Base-by-base conservation (phyloP, 2,797 vertebrate species). In the Hemitrygon akajei region DNA sequence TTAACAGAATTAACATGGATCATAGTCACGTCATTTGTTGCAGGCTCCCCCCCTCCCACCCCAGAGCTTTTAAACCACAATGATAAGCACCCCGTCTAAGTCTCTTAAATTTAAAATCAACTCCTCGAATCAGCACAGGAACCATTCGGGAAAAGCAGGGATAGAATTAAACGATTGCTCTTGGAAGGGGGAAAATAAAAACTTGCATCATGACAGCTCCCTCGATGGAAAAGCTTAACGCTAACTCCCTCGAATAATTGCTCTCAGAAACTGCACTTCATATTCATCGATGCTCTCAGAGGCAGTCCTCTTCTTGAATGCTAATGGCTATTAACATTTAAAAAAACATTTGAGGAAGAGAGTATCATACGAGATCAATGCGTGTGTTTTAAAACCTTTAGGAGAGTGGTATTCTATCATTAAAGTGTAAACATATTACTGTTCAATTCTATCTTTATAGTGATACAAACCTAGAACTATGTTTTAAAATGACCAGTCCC, bases 221-320 rank as follows among this genome's bases (percentile, higher is more conserved):
- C 30, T 25, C n/a, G 66, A 34, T 91, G 34, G 9, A 2, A 73
- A 91, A 91, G 69, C 91, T 84, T 30, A 93, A 73, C 37, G 75
- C 86, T 89, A 93, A 93, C 37, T 93, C 69, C 73, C 69, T 75
- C 71, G 14, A 93, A 93, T 93, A 93, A 93, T 93, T 76, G 91
- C 22, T 93, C 73, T 93, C 18, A 92, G 75, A 92, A 92, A 75
- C 69, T 30, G 66, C 91, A 92, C 63, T 92, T 66, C 66, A 71
- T 75, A 92, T 92, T 92, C 40, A 75, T 92, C 69, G 37, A 92
- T 47, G 69, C 69, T 75, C 69, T 92, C 10, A 75, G 73, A 73
- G 40, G 37, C 25, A 73, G 34, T 25, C 20, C 69, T 73, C 2
- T 92, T 20, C 37, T 91, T 22, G 22, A 92, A 37, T 56, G 89